Evolutionary conservation across 2,113 vertebrate genomes (phyloP).

Genomic region (Chlamydotis undulata): DNA sequence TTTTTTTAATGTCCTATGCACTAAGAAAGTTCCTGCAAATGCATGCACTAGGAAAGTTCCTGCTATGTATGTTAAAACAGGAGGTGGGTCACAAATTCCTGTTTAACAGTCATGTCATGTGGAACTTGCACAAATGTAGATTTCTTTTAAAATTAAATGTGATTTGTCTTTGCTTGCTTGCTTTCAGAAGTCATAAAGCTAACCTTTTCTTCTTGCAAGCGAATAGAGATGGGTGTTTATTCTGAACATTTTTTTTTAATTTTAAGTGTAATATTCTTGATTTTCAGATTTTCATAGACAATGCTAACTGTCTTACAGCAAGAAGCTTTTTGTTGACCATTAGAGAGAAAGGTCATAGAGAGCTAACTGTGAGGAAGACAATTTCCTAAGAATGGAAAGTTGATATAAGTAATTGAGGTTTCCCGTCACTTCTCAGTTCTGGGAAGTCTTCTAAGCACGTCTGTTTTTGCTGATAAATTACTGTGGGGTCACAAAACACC

Average conservation of each 20-base stretch:
- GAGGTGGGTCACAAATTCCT: background rate
- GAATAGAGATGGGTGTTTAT: background rate
- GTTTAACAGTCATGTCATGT: background rate
- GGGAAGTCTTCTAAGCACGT: background rate
- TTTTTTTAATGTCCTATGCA: background rate
- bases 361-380: background rate
- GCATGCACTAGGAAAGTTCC: background rate
- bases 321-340: background rate
- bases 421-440: background rate
- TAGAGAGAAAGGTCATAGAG: background rate
- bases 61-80: background rate
- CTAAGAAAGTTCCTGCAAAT: background rate
- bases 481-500: background rate
- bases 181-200: background rate
- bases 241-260: background rate
- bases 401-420: background rate
- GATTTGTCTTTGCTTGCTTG: background rate
- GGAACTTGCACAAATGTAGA: background rate
- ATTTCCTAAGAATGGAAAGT: background rate
- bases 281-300: background rate
- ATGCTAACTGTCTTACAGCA: background rate
- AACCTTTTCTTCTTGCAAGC: background rate
- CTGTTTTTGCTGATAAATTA: background rate
- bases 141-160: background rate
- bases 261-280: background rate